Percentiles rank a stretch among this genome's conserved stretches.
Evolutionary conservation across 2,113 vertebrate genomes (phyloP).

Genomic region (Hyla sarda): DNA sequence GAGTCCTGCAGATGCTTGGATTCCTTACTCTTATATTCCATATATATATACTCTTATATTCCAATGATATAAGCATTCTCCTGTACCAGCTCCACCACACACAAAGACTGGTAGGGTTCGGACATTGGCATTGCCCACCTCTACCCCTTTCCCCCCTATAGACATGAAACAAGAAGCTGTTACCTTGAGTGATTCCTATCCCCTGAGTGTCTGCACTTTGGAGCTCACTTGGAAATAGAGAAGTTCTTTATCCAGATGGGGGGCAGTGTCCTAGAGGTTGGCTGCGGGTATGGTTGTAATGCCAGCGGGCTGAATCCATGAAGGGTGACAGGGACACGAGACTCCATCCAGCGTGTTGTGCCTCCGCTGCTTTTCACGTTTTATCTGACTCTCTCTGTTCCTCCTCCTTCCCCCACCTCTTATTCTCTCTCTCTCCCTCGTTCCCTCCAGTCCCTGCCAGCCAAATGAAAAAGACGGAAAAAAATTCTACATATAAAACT

Average conservation of each 20-base stretch:
- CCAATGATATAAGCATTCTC: background rate
- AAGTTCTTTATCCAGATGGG: background rate
- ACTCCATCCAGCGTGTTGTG: slow-evolving; percentile 32
- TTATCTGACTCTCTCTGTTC: slow-evolving; percentile 26
- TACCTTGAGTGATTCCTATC: slow-evolving; percentile 3
- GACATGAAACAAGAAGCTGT: background rate
- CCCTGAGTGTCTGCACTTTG: background rate
- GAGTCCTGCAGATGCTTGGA: background rate
- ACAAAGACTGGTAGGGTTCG: background rate
- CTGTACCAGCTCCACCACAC: background rate
- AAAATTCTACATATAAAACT: background rate
- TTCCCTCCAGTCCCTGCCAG: slow-evolving; percentile 22
- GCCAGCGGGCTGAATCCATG: background rate
- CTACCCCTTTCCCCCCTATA: background rate
- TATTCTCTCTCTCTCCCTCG: background rate
- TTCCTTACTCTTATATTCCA: background rate
- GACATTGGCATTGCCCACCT: background rate
- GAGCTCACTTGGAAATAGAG: background rate
- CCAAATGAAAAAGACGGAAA: slow-evolving; percentile 8
- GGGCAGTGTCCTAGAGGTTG: background rate
- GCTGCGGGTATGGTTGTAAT: background rate
- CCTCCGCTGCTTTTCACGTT: slow-evolving; percentile 33
- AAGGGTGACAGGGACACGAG: slow-evolving; percentile 11
- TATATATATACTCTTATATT: background rate
- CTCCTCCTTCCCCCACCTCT: slow-evolving; percentile 9